A percentile compares a stretch with the other conserved stretches of the same genome.
phyloP scores from a whole-genome alignment of 2,797 vertebrate genomes.

The Phataginus tetradactyla region DNA sequence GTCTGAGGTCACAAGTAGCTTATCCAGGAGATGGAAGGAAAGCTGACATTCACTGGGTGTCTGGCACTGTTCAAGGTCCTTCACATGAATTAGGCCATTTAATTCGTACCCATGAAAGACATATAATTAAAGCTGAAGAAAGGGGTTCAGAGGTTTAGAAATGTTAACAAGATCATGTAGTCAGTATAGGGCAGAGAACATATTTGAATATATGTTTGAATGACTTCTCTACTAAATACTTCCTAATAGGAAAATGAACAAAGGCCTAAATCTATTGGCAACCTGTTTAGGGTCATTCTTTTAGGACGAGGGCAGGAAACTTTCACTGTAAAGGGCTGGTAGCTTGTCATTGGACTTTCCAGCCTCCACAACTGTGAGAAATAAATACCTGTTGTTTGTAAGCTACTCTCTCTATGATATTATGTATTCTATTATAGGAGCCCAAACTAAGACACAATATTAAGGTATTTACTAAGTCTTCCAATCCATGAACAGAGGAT shows the following conservation, averaged over 20 bases:
- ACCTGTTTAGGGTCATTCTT: neutral
- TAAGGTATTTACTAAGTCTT: neutral
- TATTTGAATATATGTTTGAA: neutral
- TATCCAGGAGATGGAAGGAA: neutral
- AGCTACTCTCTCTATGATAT: neutral
- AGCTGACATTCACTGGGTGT: neutral
- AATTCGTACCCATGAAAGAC: neutral
- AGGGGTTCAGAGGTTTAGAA: neutral
- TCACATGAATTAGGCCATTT: neutral
- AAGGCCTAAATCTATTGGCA: neutral
- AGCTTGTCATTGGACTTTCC: neutral
- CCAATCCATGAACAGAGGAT: neutral
- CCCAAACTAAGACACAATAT: neutral
- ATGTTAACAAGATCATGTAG: neutral
- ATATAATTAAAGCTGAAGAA: neutral
- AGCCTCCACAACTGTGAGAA: neutral
- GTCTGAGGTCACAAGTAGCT: neutral
- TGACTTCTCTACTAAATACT: neutral
- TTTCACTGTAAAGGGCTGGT: neutral
- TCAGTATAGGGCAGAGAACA: neutral
- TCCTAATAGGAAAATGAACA: neutral
- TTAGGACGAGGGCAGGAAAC: neutral
- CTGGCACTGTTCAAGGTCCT: neutral
- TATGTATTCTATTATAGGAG: neutral
- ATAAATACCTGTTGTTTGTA: neutral